phyloP scores from a whole-genome alignment of 2,888 invertebrate species.

The Yponomeuta evonymella region DNA sequence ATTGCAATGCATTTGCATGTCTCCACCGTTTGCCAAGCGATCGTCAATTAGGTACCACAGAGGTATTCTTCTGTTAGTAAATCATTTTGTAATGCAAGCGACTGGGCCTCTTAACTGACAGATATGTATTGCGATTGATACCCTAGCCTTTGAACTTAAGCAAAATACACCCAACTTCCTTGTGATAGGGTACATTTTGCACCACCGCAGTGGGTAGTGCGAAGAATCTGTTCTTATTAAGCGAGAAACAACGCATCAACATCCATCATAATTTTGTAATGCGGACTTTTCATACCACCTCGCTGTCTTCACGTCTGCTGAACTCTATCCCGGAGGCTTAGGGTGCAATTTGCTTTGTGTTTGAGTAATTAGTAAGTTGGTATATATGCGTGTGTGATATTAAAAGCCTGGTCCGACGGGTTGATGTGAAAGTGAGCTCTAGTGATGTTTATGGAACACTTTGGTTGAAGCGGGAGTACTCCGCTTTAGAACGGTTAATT shows the following conservation, averaged over 20 bases:
- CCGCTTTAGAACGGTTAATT: neutral
- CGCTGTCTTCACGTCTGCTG: neutral
- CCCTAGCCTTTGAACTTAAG: neutral
- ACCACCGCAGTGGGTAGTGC: conserved; percentile 1
- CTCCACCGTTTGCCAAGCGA: no score
- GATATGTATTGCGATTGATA: conserved; percentile 14
- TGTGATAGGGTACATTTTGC: neutral
- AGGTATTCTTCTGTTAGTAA: neutral
- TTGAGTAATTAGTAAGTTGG: conserved; percentile 25
- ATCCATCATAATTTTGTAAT: conserved; percentile 74
- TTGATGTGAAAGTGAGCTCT: conserved; percentile 40
- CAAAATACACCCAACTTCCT: conserved; percentile 2
- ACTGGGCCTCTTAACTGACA: conserved; percentile 8
- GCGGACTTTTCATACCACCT: conserved; percentile 20
- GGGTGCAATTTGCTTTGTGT: conserved; percentile 3
- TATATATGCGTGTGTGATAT: conserved; percentile 38
- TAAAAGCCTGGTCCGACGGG: conserved; percentile 37
- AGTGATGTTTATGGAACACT: neutral
- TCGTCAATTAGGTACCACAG: no score
- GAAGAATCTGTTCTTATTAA: conserved; percentile 64
- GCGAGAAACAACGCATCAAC: conserved; percentile 64
- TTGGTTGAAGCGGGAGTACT: neutral
- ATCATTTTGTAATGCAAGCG: neutral
- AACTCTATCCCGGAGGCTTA: neutral
- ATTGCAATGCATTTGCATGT: no score